Percentiles rank a stretch among this genome's conserved stretches.
These are phyloP conservation scores for Parelbella ahira DNA, from an alignment of 2,888 invertebrate genomes.

Conservation along the genomic window DNA sequence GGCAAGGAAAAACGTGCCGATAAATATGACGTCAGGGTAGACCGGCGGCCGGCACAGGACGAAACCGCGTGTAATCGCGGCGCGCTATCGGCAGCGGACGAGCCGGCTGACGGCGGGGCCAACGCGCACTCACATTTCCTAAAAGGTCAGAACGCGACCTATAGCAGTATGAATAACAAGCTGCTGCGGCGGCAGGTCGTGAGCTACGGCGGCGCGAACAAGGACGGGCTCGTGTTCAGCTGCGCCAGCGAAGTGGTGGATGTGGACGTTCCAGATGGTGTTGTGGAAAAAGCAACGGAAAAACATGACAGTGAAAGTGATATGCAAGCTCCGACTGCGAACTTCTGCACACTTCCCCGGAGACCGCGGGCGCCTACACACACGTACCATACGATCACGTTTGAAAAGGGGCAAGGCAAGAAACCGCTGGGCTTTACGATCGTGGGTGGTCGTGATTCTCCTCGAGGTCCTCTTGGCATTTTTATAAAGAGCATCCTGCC, in stretches of 20 bases:
- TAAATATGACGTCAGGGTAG: constrained; percentile 83
- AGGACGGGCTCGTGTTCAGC: constrained; percentile 65
- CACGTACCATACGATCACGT: constrained; percentile 86
- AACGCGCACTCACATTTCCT: constrained; percentile 78
- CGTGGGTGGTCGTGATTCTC: constrained; percentile 92
- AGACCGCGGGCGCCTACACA: constrained; percentile 85
- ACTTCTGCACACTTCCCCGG: constrained; percentile 87
- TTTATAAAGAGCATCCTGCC: constrained; percentile 92
- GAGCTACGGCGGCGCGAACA: constrained; percentile 75
- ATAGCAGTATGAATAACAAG: constrained; percentile 82
- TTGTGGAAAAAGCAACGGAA: constrained; percentile 50
- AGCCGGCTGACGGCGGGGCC: constrained; percentile 58
- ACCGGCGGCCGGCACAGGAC: constrained; percentile 83
- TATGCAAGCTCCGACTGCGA: constrained; percentile 70
- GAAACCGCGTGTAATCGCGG: constrained; percentile 74
- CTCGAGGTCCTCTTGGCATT: constrained; percentile 91
- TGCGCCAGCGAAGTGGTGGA: constrained; percentile 64
- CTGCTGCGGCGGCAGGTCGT: constrained; percentile 79
- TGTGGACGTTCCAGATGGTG: constrained; percentile 61
- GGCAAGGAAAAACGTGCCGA: constrained; percentile 72
- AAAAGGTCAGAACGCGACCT: constrained; percentile 81
- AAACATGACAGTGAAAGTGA: constrained; percentile 61
- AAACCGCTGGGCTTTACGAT: constrained; percentile 94
- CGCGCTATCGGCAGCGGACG: constrained; percentile 70
- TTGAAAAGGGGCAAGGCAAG: constrained; percentile 90